These are phyloP conservation scores for Cyanoramphus novaezelandiae DNA, from an alignment of 2,113 vertebrate species.

Conservation along the genomic window DNA sequence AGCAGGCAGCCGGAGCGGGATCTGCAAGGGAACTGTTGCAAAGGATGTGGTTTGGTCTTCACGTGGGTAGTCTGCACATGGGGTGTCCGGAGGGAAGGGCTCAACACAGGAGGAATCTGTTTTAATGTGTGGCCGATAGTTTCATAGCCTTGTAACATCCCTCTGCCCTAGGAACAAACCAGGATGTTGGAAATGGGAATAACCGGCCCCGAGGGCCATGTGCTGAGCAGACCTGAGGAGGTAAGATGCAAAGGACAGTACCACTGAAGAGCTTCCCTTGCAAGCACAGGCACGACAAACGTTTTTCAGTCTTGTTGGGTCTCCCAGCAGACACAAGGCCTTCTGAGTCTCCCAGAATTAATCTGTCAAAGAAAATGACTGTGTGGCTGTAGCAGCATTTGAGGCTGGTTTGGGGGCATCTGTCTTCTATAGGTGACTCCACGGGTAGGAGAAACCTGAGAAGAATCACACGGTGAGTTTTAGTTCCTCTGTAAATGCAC, in stretches of 20 bases:
- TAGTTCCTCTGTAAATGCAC: background rate
- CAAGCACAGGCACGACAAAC: background rate
- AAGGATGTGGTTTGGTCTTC: background rate
- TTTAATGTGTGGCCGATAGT: background rate
- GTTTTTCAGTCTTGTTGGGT: background rate
- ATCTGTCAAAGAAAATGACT: background rate
- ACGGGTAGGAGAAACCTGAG: background rate
- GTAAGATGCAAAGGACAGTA: conserved; percentile 56
- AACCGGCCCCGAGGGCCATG: conserved; percentile 92
- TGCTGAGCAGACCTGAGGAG: conserved; percentile 95
- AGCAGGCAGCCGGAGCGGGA: background rate
- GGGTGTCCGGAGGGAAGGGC: background rate
- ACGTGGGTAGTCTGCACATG: background rate
- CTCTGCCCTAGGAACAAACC: conserved; percentile 83
- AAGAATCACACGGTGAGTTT: background rate
- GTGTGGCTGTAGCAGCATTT: background rate
- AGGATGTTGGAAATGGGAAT: conserved; percentile 96
- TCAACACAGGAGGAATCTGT: background rate
- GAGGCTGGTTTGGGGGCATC: background rate
- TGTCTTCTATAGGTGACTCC: background rate
- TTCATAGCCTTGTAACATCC: background rate
- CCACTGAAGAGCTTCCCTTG: background rate
- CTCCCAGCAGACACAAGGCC: background rate
- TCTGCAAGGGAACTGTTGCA: background rate
- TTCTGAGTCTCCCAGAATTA: background rate